Evolutionary conservation across 2,113 vertebrate genomes (phyloP), one percentile per base, ranked within the genome.

Genomic region (Platysternon megacephalum): DNA sequence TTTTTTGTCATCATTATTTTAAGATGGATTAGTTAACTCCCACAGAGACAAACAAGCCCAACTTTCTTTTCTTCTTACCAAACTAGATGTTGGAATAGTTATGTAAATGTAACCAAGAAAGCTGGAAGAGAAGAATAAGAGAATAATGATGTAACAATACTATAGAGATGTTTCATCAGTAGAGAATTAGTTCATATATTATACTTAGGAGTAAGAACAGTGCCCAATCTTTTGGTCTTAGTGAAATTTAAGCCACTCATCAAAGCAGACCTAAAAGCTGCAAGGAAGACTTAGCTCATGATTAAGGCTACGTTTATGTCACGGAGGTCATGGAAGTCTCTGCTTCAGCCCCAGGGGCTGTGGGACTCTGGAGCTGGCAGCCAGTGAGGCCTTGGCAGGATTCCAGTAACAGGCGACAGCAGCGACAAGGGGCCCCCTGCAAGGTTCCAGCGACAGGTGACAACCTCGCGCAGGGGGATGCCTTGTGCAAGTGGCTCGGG

Each of bases 1-100:
- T 98, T 98, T 97, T 94, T 98, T 97, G 95, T 98, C 97, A 96
- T 98, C 99, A 99, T 99, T 98, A 96, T 98, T 97, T 97, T 96
- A 97, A 96, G 85, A 91, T 97, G 96, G 81, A 90, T 91, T 93
- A 94, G 92, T 95, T 97, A 95, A 97, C 96, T 97, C 96, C 97
- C 93, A 94, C 96, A 91, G 97, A 91, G 97, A 98, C 79, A 94
- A 98, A 83, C 89, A 95, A 95, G 95, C 89, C 91, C 96, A 85
- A 91, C 97, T 98, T 97, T 96, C 94, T 97, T 98, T 97, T 94
- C 91, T 96, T 97, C 92, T 98, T 90, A 65, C 94, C 91, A 96
- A 94, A 98, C 74, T 91, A 97, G 92, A 93, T 91, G 90, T 91
- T 93, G 94, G 65, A 95, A 90, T 1, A 93, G 86, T 93, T 94